phyloP scores from a whole-genome alignment of 1,140 invertebrate species.

The Mizuhopecten yessoensis region DNA sequence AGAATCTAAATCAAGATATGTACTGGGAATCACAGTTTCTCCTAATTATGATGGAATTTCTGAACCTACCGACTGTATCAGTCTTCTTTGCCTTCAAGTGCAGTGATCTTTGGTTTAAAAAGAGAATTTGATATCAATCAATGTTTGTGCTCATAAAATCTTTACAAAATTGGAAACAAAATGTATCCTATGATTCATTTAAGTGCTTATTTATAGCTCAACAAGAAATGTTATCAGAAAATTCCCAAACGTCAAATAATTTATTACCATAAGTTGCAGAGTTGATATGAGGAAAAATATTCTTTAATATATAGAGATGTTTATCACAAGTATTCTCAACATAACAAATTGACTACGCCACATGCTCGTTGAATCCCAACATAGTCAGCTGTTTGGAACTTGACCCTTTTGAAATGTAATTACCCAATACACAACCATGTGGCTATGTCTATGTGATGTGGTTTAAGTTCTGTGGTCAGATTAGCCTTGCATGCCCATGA shows the following conservation, averaged over 20 bases:
- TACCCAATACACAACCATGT: background rate
- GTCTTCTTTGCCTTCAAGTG: background rate
- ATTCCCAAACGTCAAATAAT: background rate
- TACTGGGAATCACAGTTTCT: background rate
- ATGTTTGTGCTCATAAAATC: too few species aligned
- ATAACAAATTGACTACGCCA: too few species aligned
- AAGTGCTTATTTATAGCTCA: too few species aligned
- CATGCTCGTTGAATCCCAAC: too few species aligned
- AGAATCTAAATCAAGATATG: background rate
- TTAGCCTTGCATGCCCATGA: background rate
- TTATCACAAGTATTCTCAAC: too few species aligned
- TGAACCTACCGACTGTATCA: background rate
- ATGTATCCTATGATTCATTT: too few species aligned
- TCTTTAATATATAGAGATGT: too few species aligned
- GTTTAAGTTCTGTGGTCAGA: background rate
- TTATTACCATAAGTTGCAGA: background rate
- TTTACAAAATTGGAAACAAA: too few species aligned
- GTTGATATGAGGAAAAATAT: background rate
- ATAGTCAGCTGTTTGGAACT: too few species aligned
- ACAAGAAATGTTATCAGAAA: background rate
- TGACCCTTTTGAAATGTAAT: background rate
- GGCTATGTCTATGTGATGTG: background rate
- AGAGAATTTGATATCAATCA: too few species aligned
- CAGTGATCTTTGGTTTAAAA: background rate
- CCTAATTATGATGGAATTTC: background rate